Percentiles rank a stretch among this genome's conserved stretches.
Conservation (phyloP, 2,113 vertebrate species). For the Scytalopus superciliaris region DNA sequence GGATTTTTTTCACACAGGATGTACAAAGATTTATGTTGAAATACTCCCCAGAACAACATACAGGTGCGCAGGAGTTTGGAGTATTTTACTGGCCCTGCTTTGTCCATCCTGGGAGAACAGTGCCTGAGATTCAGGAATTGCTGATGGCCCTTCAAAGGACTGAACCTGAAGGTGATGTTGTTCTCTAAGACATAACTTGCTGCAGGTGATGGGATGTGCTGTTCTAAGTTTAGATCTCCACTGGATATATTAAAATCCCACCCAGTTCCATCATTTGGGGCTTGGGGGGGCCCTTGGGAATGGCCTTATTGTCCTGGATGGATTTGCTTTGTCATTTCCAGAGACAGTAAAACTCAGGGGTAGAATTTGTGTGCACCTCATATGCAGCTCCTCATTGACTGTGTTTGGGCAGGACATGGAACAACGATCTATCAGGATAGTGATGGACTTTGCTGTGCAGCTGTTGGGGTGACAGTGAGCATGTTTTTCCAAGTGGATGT, state of each 20-base stretch:
- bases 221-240: neutral
- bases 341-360: neutral
- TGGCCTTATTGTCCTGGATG: neutral
- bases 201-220: fast-evolving
- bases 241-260: neutral
- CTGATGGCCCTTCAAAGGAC: neutral
- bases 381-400: neutral
- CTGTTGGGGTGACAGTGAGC: neutral
- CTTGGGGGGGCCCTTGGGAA: neutral
- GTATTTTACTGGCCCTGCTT: neutral
- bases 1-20: neutral
- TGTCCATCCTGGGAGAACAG: neutral
- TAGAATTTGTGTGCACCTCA: neutral
- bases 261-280: neutral
- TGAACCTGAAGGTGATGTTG: neutral
- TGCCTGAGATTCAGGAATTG: neutral
- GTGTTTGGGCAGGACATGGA: neutral
- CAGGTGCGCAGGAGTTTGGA: neutral
- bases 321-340: neutral
- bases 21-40: neutral
- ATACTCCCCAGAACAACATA: no score
- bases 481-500: neutral
- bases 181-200: neutral
- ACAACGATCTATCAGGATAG: neutral
- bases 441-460: neutral